A percentile compares a stretch with the other conserved stretches of the same genome.
Evolutionary conservation across 2,113 vertebrate species (phyloP).

Genomic region (Arothron firmamentum): DNA sequence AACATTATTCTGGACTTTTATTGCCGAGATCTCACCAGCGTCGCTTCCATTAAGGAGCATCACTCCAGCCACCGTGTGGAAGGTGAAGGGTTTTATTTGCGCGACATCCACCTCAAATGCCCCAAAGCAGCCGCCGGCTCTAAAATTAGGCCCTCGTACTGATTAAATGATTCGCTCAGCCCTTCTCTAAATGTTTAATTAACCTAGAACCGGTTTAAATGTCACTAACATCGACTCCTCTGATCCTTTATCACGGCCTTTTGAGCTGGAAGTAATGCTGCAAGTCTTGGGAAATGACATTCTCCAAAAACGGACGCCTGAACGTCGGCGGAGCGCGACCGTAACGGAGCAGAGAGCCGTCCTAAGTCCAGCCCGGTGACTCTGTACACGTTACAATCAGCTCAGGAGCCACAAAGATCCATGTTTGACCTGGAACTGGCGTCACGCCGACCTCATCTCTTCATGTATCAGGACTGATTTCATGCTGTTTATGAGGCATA

Average conservation of each 20-base stretch:
- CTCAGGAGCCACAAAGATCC: no score
- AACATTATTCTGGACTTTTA: conserved; percentile 49
- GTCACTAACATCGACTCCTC: conserved; percentile 35
- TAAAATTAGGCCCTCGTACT: conserved; percentile 21
- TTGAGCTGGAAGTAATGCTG: conserved; percentile 40
- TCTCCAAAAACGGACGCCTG: conserved; percentile 16
- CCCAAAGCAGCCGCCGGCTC: neutral
- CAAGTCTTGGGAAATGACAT: conserved; percentile 33
- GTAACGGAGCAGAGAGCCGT: conserved; percentile 16
- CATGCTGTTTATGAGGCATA: conserved; percentile 2
- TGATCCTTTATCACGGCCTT: conserved; percentile 31
- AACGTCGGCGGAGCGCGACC: conserved; percentile 5
- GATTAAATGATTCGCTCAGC: conserved; percentile 44
- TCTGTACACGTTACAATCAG: no score
- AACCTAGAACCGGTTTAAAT: conserved; percentile 50
- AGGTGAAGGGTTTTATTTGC: conserved; percentile 43
- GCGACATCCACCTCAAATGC: neutral
- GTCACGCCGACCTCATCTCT: no score
- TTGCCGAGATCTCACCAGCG: conserved; percentile 38
- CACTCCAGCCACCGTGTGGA: conserved; percentile 30
- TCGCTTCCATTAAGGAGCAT: conserved; percentile 33
- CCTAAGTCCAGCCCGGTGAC: no score
- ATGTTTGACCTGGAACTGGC: no score
- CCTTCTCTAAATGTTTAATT: conserved; percentile 47
- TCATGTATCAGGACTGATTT: conserved; percentile 9